Base-by-base conservation (phyloP, 2,113 vertebrate species). In the Electrona antarctica region DNA sequence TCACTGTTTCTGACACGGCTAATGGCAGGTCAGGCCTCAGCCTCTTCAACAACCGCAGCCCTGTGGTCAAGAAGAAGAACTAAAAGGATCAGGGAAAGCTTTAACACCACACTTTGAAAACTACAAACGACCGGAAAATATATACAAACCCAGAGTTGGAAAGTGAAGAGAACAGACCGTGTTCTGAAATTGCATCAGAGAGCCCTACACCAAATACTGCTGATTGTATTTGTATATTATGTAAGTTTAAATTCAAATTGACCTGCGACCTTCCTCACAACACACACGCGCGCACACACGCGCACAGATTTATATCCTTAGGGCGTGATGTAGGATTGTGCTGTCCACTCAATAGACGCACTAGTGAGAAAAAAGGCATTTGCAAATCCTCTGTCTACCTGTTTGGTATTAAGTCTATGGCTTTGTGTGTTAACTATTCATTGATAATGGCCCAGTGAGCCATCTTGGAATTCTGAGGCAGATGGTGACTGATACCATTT, bases 11-110 rank as follows among this genome's bases (percentile, higher is more conserved):
- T 82, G 56, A 89, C 78, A 0, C 76, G 57, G 64, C 58, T 45
- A 90, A 90, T 90, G 60, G 93, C 67, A 80, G 71, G 72, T 75
- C 92, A 0, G 92, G 95, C 56, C 91, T 96, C 79, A 97, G 81
- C 77, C 84, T 97, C 45, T 96, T 98, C 76, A 96, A 90, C 65
- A 94, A 64, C 63, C 91, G 77, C 1, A 66, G 60, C 55, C 83
- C 90, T 0, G 91, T 87, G 55, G 69, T 76, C 77, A 96, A 96
- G 89, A 94, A 94, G 75, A 91, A 94, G 73, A 87, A 77, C 87
- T 90, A 84, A 92, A 21, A 2, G 10, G 2, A 8, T 29, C 51
- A 11, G 28, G 58, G 7, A 47, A 10, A 15, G 64, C 21, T 28
- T 41, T 67, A 10, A 29, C 4, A 0, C 58, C 8, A 65, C 69